Base-by-base conservation (phyloP, 2,888 invertebrate genomes). In the Hipparchia sbordonii region DNA sequence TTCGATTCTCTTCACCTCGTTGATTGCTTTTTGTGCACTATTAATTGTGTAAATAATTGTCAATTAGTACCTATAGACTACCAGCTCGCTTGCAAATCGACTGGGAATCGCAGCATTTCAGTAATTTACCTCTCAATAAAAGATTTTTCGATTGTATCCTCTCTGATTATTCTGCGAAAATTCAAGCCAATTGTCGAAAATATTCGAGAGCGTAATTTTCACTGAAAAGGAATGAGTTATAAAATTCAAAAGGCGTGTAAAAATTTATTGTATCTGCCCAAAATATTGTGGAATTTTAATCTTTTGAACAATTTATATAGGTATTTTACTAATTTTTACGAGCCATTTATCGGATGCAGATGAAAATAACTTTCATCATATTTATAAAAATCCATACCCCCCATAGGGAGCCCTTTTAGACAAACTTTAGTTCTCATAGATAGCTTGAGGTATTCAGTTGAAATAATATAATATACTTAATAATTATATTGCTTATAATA, bases 121-220 rank as follows among this genome's bases (percentile, higher is more conserved):
- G 71, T 76, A 72, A 75, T 72, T 70, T 68, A 52, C 59, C 71
- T 72, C 66, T 68, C 71, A 67, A 74, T 75, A 72, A 75, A 73
- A 71, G 61, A 75, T 74, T 69, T 61, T 73, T 68, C 62, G 70
- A 77, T 74, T 74, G 74, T 70, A 74, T 72, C 67, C 71, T 65
- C 69, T 13, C 70, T 69, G 66, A 73, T 67, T 70, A 65, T 63
- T 63, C 46, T 63, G 56, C 65, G 23, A 56, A 69, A 70, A 70
- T 70, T 62, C 54, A 54, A 62, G 54, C 62, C 70, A 70, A 60
- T 69, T 39, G 62, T 12, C 56, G 62, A 46, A 70, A 70, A 51
- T 52, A 52, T 70, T 52, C 62, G 23, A 52, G 23, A 51, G 52
- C 8, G 52, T 59, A 67, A 67, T 61, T 69, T 69, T 69, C 39